A percentile compares a stretch with the other conserved stretches of the same genome.
These are phyloP conservation scores for Platanista minor DNA, from an alignment of 2,113 vertebrate species.

Conservation along the genomic window DNA sequence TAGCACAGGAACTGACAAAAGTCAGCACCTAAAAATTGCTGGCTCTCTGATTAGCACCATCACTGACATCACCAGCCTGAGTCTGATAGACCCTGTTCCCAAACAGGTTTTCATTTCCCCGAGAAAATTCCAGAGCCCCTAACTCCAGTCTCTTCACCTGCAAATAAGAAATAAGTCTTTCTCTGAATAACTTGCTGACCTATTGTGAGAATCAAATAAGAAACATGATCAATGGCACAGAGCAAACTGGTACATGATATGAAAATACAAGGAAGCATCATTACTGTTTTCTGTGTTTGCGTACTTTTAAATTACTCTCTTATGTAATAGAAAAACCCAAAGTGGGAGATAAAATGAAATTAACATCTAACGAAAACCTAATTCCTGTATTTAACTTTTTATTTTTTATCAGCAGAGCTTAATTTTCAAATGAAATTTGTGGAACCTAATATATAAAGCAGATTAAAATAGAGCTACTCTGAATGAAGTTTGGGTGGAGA, in stretches of 20 bases:
- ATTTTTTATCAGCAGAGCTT: not conserved
- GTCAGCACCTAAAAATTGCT: not conserved
- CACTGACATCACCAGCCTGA: not conserved
- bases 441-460: not conserved
- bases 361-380: not conserved
- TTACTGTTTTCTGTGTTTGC: not conserved
- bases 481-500: not conserved
- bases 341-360: slow-evolving; percentile 9
- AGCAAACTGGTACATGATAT: not conserved
- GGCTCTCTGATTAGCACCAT: not conserved
- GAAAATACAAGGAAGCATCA: not conserved
- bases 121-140: not conserved
- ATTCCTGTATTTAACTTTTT: not conserved
- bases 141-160: not conserved
- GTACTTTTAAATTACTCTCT: not conserved
- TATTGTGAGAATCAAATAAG: not conserved
- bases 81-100: not conserved
- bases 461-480: not conserved
- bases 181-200: not conserved
- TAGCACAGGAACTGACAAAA: not conserved
- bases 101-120: slow-evolving; percentile 10
- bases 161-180: not conserved
- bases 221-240: not conserved
- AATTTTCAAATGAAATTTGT: slow-evolving; percentile 6
- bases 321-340: not conserved